Evolutionary conservation across 2,797 vertebrate genomes (phyloP).

Genomic region (Aratinga solstitialis): DNA sequence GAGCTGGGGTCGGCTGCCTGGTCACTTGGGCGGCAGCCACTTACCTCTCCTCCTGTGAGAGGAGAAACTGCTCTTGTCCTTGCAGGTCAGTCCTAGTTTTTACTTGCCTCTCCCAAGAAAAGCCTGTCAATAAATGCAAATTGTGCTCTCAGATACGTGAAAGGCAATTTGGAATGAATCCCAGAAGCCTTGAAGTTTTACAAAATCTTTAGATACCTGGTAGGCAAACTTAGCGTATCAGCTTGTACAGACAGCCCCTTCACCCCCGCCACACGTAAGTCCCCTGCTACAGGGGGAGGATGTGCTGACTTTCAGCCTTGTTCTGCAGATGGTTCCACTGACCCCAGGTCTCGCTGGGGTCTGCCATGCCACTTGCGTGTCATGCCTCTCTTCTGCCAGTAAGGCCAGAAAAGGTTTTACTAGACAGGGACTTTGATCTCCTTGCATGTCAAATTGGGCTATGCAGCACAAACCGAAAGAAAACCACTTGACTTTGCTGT

Average conservation of each 20-base stretch:
- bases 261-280: fast-evolving
- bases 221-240: not conserved
- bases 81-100: not conserved
- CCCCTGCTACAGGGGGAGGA: fast-evolving
- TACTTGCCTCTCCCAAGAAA: not conserved
- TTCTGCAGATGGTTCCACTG: not conserved
- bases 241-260: not conserved
- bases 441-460: not conserved
- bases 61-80: not conserved
- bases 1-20: not conserved
- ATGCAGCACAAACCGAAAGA: not conserved
- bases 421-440: fast-evolving
- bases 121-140: not conserved
- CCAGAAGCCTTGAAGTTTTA: not conserved
- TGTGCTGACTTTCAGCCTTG: not conserved
- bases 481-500: not conserved
- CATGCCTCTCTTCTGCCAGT: not conserved
- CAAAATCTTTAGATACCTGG: not conserved
- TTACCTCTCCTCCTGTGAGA: not conserved
- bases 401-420: not conserved
- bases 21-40: not conserved
- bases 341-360: not conserved
- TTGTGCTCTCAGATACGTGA: not conserved
- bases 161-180: not conserved
- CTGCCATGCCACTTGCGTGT: fast-evolving